Evolutionary conservation across 2,797 vertebrate genomes (phyloP).

Genomic region (Hippocampus kuda): DNA sequence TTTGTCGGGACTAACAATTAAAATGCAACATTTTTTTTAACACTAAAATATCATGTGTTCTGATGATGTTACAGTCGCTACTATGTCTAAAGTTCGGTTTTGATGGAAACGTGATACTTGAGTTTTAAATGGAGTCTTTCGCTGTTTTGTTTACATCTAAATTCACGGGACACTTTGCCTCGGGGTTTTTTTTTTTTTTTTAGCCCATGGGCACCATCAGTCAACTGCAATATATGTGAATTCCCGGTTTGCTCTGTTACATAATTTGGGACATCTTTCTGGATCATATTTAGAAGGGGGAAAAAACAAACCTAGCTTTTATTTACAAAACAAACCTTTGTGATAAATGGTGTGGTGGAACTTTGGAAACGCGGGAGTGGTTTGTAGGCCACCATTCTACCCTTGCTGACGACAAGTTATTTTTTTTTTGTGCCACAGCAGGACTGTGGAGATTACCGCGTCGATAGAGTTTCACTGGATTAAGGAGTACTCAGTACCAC

Average conservation of each 20-base stretch:
- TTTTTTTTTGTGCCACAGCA: conserved; percentile 30
- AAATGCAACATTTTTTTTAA: background rate
- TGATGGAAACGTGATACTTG: conserved; percentile 40
- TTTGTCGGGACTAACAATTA: background rate
- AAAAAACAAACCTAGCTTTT: background rate
- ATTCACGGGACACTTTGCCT: too few species aligned
- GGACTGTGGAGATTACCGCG: conserved; percentile 43
- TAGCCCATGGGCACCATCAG: too few species aligned
- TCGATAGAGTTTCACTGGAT: conserved; percentile 53
- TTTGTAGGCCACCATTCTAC: conserved; percentile 11
- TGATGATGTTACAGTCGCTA: conserved; percentile 21
- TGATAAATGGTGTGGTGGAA: background rate
- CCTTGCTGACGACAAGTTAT: conserved; percentile 45
- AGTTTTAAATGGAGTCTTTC: conserved; percentile 52
- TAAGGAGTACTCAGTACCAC: conserved; percentile 43
- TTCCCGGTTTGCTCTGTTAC: background rate
- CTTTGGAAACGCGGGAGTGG: conserved; percentile 12
- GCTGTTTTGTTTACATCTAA: too few species aligned
- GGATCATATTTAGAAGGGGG: conserved; percentile 5
- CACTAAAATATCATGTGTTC: background rate
- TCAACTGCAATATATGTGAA: too few species aligned
- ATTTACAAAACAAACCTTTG: background rate
- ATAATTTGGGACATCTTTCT: conserved; percentile 19
- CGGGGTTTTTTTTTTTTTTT: too few species aligned
- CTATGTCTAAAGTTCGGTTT: conserved; percentile 8